Conservation (phyloP, 30 jellyfish, hydroid and myxozoan species). For the Calvadosia cruxmelitensis region DNA sequence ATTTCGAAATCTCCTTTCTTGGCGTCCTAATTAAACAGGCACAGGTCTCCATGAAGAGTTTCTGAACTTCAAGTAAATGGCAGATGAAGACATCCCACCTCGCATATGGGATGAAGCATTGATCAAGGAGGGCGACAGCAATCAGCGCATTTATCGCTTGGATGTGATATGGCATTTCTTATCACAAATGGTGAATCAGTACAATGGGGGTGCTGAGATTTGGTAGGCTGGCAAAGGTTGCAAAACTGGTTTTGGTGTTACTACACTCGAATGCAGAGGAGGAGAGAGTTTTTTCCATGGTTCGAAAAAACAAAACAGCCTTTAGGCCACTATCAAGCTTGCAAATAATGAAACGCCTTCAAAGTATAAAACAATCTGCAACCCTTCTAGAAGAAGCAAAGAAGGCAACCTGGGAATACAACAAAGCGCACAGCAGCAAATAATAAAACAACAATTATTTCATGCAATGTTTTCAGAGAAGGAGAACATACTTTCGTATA, state of each 20-base stretch:
- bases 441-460: too few species aligned
- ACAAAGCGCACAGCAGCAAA: not conserved
- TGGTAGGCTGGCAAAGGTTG: not conserved
- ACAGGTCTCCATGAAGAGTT: not conserved
- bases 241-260: not conserved
- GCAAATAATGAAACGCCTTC: too few species aligned
- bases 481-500: too few species aligned
- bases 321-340: too few species aligned
- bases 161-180: not conserved
- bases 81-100: slow-evolving; percentile 1
- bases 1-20: too few species aligned
- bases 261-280: slow-evolving; percentile 4
- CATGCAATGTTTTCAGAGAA: too few species aligned
- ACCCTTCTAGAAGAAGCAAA: not conserved
- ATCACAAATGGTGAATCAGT: not conserved
- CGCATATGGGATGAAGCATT: not conserved
- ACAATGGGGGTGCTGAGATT: not conserved
- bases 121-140: not conserved
- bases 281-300: slow-evolving; percentile 1
- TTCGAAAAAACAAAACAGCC: not conserved
- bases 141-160: not conserved
- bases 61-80: not conserved
- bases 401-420: not conserved
- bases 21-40: too few species aligned
- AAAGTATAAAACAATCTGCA: not conserved